Evolutionary conservation across 2,888 invertebrate species (phyloP), one percentile per base, ranked within the genome.

Genomic region (Mythimna albipuncta): DNA sequence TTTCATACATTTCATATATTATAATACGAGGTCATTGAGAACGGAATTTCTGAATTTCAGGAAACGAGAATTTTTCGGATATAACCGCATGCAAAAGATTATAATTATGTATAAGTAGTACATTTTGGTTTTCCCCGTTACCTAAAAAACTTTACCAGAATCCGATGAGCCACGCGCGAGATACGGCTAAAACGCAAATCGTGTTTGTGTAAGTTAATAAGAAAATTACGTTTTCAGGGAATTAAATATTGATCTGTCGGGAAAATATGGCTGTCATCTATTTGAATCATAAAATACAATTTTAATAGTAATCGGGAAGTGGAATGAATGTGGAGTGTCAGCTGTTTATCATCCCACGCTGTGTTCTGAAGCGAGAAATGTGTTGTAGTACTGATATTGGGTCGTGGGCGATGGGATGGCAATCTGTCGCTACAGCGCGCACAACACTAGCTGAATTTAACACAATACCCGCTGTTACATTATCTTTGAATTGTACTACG

Each of bases 311-410:
- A 79, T 69, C 66, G 67, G 50, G 66, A 83, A 83, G 54, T 70
- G 80, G 57, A 69, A 74, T 79, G 75, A 71, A 71, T 83, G 58
- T 68, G 61, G 13, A 19, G 47, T 83, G 81, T 75, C 84, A 81
- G 83, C 80, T 83, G 82, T 65, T 59, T 61, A 41, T 85, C 72
- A 66, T 84, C 84, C 84, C 84, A 84, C 84, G 85, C 77, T 44
- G 69, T 26, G 75, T 71, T 75, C 61, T 85, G 75, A 66, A 72
- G 80, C 84, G 81, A 69, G 75, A 75, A 83, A 83, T 83, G 67
- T 79, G 71, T 74, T 79, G 26, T 75, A 78, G 52, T 64, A 50
- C 38, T 38, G 69, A n/a, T 41, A 13, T n/a, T 21, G 69, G 55
- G n/a, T 69, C 69, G 73, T 82, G 83, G 69, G 83, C 79, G 73